phyloP scores from a whole-genome alignment of 2,797 vertebrate species.

The Coluber constrictor region DNA sequence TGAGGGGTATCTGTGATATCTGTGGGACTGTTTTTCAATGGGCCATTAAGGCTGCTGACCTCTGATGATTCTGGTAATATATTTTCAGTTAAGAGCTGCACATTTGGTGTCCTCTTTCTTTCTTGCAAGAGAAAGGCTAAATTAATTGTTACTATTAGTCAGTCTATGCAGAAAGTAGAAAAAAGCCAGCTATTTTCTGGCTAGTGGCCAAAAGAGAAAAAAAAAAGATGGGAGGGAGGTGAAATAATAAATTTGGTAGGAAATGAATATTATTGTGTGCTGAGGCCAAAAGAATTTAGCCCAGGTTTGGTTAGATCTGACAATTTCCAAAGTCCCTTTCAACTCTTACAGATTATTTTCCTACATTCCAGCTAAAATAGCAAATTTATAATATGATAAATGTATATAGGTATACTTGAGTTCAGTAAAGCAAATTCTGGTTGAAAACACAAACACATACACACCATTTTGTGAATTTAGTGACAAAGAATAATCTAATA shows the following conservation, averaged over 20 bases:
- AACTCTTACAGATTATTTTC: not conserved
- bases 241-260: not conserved
- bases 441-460: not conserved
- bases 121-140: not conserved
- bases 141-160: not conserved
- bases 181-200: not conserved
- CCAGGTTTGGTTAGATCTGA: not conserved
- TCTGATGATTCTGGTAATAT: not conserved
- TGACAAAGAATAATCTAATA: not conserved
- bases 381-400: not conserved
- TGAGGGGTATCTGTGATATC: not conserved
- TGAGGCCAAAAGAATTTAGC: not conserved
- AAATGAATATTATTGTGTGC: not conserved
- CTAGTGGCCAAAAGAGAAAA: not conserved
- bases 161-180: not conserved
- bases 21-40: not conserved
- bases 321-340: not conserved
- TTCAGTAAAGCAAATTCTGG: not conserved
- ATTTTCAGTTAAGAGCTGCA: not conserved
- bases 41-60: not conserved
- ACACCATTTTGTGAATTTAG: not conserved
- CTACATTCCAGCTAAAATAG: not conserved
- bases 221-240: not conserved
- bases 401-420: not conserved
- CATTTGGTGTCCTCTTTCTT: not conserved